These are phyloP conservation scores for Patella pellucida DNA, from an alignment of 2,888 invertebrate genomes.

Conservation along the genomic window DNA sequence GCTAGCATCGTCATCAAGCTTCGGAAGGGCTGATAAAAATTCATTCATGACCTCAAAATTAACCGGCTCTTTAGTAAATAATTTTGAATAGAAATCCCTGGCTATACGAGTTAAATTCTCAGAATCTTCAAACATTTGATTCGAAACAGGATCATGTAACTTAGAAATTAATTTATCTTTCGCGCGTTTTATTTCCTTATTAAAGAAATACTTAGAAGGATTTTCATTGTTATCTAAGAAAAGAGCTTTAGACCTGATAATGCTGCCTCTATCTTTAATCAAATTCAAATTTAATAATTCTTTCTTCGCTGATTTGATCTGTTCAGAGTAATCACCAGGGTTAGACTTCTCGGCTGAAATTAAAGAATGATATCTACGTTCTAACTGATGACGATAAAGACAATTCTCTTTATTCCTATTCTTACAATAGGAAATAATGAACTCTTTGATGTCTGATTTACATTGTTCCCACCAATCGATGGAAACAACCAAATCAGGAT, in stretches of 20 bases:
- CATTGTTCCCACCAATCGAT: neutral
- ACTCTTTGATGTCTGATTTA: neutral
- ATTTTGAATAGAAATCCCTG: no score
- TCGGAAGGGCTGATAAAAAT: no score
- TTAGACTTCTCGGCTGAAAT: neutral
- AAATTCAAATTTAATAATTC: conserved; percentile 1
- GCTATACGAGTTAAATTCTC: neutral
- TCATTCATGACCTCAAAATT: no score
- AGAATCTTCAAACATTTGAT: neutral
- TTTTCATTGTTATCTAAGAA: conserved; percentile 1
- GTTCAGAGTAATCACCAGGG: neutral
- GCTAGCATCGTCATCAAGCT: no score
- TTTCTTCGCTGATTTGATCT: neutral
- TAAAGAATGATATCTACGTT: neutral
- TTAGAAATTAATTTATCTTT: conserved; percentile 6
- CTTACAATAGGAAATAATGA: neutral
- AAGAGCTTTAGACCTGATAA: neutral
- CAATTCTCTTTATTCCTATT: neutral
- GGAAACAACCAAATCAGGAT: neutral
- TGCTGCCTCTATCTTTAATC: neutral
- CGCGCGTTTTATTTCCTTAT: neutral
- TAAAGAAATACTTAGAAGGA: neutral
- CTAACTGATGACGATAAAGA: neutral
- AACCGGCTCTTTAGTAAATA: no score
- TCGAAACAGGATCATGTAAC: neutral